Evolutionary conservation across 1,140 invertebrate species (phyloP), one percentile per base, ranked within the genome.

Genomic region (Calephelis nemesis): DNA sequence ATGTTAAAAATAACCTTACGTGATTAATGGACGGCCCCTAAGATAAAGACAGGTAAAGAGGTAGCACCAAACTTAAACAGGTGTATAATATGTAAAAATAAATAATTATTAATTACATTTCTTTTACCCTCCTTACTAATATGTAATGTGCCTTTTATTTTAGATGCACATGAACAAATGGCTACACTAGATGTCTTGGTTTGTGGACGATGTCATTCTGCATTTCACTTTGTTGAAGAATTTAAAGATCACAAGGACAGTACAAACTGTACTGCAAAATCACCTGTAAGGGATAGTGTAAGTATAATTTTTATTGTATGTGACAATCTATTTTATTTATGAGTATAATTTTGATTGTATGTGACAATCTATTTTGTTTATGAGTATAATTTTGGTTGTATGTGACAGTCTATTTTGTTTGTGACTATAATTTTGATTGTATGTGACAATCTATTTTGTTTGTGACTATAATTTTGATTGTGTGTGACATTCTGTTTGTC

Each of bases 151-250:
- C 1, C 65, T 75, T 70, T 64, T 76, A 67, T 72, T 92, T 91
- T 78, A 96, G 96, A 93, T 75, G 95, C 96, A 10, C 94, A 96
- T 93, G 94, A 96, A 74, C 94, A 96, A 81, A 94, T 96, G 87
- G 93, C 94, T 65, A 94, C 94, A 63, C 84, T 96, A 71, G 96
- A 97, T 92, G 94, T 97, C 7, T 91, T 96, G 52, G 96, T 97
- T 0, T 97, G 96, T 91, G 96, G 96, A 12, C 93, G 94, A 69
- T 97, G 96, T 78, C 95, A 96, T 82, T 93, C 94, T 62, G 95
- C 95, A 58, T 96, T 95, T 87, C 95, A 96, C 83, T 96, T 96
- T 84, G 82, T 96, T 52, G 95, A 96, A 78, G 95, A 96, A 68
- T 96, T 96, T 81, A 93, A 94, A 81, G 93, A 95, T 15, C 96